phyloP scores from a whole-genome alignment of 2,888 invertebrate genomes.

The Cataglyphis cursor region DNA sequence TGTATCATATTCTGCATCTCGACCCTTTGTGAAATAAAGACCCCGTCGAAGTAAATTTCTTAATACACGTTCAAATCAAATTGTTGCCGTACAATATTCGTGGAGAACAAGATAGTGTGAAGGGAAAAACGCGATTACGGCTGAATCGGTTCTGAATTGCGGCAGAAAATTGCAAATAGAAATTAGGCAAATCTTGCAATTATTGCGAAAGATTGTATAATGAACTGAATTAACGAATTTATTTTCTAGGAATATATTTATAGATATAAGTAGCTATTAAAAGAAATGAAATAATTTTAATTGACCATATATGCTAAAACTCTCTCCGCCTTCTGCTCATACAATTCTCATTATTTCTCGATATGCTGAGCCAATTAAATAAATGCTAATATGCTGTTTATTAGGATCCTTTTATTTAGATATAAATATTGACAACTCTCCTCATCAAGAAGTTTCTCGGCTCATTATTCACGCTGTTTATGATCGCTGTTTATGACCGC shows the following conservation, averaged over 20 bases:
- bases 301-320: not conserved
- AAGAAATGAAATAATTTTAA: not conserved
- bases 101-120: not conserved
- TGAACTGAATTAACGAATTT: not conserved
- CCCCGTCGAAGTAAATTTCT: constrained; percentile 36
- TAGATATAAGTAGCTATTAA: not conserved
- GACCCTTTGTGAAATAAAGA: constrained; percentile 54
- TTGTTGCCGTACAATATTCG: constrained; percentile 7
- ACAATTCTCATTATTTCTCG: constrained; percentile 62
- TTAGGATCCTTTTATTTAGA: constrained; percentile 56
- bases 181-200: constrained; percentile 8
- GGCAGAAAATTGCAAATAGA: not conserved
- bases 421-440: constrained; percentile 14
- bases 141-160: not conserved
- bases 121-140: not conserved
- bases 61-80: constrained; percentile 24
- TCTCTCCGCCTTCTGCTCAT: constrained; percentile 41
- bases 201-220: not conserved
- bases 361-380: constrained; percentile 51
- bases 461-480: constrained; percentile 60
- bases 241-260: not conserved
- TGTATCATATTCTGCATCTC: constrained; percentile 59
- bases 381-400: constrained; percentile 66
- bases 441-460: constrained; percentile 29
- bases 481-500: constrained; percentile 64